Evolutionary conservation across 1,140 invertebrate genomes (phyloP), one percentile per base, ranked within the genome.

Genomic region (Radopholus similis): DNA sequence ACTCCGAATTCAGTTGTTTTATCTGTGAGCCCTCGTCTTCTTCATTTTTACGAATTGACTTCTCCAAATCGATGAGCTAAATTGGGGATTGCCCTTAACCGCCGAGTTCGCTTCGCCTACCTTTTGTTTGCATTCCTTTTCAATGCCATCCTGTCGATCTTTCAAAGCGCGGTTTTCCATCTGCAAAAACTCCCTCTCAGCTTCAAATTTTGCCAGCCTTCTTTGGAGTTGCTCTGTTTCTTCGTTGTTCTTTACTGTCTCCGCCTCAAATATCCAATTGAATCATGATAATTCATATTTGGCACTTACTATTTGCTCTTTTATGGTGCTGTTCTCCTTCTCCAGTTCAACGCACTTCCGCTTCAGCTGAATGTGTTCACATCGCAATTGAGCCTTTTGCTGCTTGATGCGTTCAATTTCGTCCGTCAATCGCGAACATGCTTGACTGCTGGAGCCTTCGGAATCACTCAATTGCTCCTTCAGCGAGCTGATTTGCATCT

Each of bases 371-470:
- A 68, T 26, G 30, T 71, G 69, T 34, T 68, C 66, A 49, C 37
- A 55, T 18, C 66, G 66, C 18, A 68, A 55, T 37, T 68, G 66
- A 9, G 66, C 66, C 47, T 68, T 67, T 30, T 68, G 66, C 13
- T 71, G 66, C 47, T 68, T 68, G 21, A 68, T 18, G 35, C 51
- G 68, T 13, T 68, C 66, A 51, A 71, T 70, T 35, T 68, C 70
- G 26, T 68, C 66, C 1, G 18, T 70, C 1, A 68, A 30, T 0
- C 58, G 51, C 11, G 23, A 72, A 35, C 21, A 70, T 18, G 70
- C n/a, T 9, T 15, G 3, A 65, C 28, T 42, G 1, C 21, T 44
- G 9, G 34, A 42, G 55, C 66, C 66, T 23, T 71, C 47, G 15
- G 35, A 44, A 34, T 68, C 26, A 15, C 15, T 72, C 2, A 72